Base-by-base conservation (phyloP, 2,888 invertebrate species). In the Melieria omissa region DNA sequence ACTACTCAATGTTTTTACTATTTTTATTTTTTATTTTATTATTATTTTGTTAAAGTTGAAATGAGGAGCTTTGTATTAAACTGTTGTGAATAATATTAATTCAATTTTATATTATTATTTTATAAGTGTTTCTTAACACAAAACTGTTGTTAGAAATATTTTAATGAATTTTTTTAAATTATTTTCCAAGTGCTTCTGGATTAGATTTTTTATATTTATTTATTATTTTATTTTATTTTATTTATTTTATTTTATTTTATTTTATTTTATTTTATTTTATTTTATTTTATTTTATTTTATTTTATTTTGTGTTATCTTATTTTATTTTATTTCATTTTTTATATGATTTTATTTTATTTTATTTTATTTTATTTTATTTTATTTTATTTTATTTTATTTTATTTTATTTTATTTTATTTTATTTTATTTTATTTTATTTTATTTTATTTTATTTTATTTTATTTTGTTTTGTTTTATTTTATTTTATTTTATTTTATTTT, bases 381-480 rank as follows among this genome's bases (percentile, higher is more conserved):
- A 9, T 29, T 14, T 57, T 16, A 29, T n/a, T 57, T 57, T 57
- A n/a, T 4, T 57, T 57, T 57, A 29, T n/a, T 14, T 57, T 57
- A 29, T n/a, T 57, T 57, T 14, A 29, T 4, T 57, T 57, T 14
- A 7, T n/a, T 57, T 57, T 14, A 29, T 4, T 57, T 57, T 14
- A 29, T n/a, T 57, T 57, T 14, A 29, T n/a, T 16, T 16, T 14
- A 29, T 4, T 57, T 57, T 14, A 29, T 4, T 57, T 57, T 14
- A 29, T n/a, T 57, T 57, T 14, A 29, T n/a, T 57, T 57, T 14
- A 29, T n/a, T 57, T 57, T 14, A 29, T n/a, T 57, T 57, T 57
- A 29, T 29, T 57, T 57, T 57, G 9, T 29, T 57, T 57, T 57
- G 16, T 29, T 57, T 57, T 57, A n/a, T 29, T n/a, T 57, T 57